phyloP scores from a whole-genome alignment of 2,888 invertebrate genomes.

The Oligia latruncula region DNA sequence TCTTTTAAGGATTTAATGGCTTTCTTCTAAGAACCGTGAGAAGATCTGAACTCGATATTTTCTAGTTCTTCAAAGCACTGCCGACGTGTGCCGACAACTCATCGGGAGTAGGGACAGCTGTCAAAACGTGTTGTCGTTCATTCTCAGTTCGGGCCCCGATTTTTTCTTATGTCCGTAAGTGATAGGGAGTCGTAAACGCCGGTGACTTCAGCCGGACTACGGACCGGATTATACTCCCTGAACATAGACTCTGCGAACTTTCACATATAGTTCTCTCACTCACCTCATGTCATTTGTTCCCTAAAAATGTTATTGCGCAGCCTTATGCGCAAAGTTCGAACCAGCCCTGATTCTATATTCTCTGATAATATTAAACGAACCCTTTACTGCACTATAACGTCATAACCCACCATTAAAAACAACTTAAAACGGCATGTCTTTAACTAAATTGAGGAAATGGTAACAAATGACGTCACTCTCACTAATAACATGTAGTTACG shows the following conservation, averaged over 20 bases:
- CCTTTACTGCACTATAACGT: conserved; percentile 3
- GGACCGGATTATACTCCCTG: background rate
- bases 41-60: conserved; percentile 4
- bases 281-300: background rate
- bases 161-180: background rate
- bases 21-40: conserved; percentile 30
- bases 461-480: conserved; percentile 17
- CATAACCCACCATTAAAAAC: conserved; percentile 24
- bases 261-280: background rate
- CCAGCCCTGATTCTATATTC: background rate
- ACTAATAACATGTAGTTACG: conserved; percentile 5
- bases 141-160: background rate
- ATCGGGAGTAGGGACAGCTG: background rate
- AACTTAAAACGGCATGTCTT: conserved; percentile 29
- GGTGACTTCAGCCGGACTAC: background rate
- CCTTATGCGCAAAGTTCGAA: background rate
- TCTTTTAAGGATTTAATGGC: conserved; percentile 33
- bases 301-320: background rate
- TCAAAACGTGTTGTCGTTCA: background rate
- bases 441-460: conserved; percentile 28
- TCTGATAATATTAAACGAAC: conserved; percentile 8
- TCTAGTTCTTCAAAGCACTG: background rate
- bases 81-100: background rate
- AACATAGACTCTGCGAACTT: background rate
- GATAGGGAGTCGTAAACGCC: background rate